These are phyloP conservation scores for Drosophila acutilabella DNA, from an alignment of 2,888 invertebrate species.

Conservation along the genomic window DNA sequence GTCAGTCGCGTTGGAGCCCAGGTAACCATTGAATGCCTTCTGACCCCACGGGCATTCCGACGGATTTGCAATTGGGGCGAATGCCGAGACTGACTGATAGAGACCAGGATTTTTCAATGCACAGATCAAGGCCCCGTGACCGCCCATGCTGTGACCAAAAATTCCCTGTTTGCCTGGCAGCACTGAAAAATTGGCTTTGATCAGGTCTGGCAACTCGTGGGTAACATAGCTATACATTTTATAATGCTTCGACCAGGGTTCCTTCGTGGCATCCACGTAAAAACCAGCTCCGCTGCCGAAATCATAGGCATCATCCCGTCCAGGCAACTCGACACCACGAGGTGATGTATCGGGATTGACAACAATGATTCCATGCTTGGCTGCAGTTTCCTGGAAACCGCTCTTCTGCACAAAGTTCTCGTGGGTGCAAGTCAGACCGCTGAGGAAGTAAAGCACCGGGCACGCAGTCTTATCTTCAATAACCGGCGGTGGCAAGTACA, in stretches of 20 bases:
- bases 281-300: conserved; percentile 98
- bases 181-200: conserved; percentile 91
- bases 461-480: conserved; percentile 85
- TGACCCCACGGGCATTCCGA: conserved; percentile 93
- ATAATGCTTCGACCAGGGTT: conserved; percentile 97
- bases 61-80: conserved; percentile 97
- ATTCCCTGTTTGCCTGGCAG: conserved; percentile 88
- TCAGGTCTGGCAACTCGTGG: conserved; percentile 91
- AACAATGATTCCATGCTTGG: conserved; percentile 93
- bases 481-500: conserved; percentile 93
- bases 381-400: conserved; percentile 96
- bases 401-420: conserved; percentile 98
- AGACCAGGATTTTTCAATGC: conserved; percentile 95
- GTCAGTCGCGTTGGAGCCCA: conserved; percentile 88
- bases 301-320: conserved; percentile 96
- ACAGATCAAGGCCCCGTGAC: conserved; percentile 97
- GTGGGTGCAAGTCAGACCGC: conserved; percentile 97
- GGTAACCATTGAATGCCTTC: conserved; percentile 93
- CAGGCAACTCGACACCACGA: conserved; percentile 93
- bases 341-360: conserved; percentile 99
- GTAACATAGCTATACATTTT: conserved; percentile 98
- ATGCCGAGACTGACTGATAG: conserved; percentile 95
- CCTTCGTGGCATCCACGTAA: conserved; percentile 95
- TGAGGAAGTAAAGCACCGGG: conserved; percentile 96
- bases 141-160: conserved; percentile 98